Conservation (phyloP, 2,797 vertebrate species). For the Coracias cyanogaster region DNA sequence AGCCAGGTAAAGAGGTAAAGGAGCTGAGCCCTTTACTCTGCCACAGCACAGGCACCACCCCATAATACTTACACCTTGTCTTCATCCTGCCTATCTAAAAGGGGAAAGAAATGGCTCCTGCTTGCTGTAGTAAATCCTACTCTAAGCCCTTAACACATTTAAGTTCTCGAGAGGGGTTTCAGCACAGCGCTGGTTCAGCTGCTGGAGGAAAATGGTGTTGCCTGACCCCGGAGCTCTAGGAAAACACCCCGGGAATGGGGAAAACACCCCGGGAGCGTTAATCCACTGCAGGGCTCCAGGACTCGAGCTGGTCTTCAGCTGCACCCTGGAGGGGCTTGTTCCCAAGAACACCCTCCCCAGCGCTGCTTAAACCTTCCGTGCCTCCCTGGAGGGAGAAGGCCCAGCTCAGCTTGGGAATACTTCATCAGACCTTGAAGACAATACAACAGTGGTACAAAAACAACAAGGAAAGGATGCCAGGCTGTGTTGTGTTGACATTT, state of each 20-base stretch:
- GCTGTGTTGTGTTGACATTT: background rate
- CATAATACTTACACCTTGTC: accelerated
- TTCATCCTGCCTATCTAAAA: accelerated
- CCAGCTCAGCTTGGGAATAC: background rate
- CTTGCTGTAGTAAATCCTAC: background rate
- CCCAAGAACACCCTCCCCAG: background rate
- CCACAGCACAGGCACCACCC: background rate
- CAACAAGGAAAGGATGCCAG: background rate
- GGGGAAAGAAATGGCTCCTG: accelerated
- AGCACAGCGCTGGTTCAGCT: background rate
- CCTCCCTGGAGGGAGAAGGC: background rate
- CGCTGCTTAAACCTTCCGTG: background rate
- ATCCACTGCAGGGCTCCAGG: accelerated
- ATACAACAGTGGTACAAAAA: accelerated
- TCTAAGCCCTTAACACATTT: background rate
- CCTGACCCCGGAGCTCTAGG: too few species aligned
- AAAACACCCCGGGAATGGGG: too few species aligned
- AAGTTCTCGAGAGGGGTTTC: background rate
- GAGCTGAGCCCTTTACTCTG: background rate
- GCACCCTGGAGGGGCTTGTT: too few species aligned
- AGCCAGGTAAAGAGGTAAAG: background rate
- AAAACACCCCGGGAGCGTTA: too few species aligned
- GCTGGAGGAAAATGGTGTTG: background rate
- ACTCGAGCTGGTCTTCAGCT: background rate
- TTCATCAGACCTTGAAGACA: background rate